Conservation (phyloP, 2,888 invertebrate species). For the Agrypnus murinus region DNA sequence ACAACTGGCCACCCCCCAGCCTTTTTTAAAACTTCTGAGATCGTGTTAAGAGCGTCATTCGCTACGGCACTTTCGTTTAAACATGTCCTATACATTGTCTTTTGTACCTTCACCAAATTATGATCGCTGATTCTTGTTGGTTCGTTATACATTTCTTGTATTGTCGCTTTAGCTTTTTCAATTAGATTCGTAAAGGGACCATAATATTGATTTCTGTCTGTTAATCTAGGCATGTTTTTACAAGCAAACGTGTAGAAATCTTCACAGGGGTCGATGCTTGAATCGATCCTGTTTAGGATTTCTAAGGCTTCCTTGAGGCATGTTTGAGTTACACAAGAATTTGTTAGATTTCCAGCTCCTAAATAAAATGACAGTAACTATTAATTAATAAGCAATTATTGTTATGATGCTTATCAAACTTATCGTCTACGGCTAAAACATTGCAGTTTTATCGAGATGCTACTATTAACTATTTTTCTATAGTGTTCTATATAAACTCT, state of each 20-base stretch:
- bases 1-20: slow-evolving; percentile 46
- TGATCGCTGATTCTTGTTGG: slow-evolving; percentile 51
- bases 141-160: slow-evolving; percentile 56
- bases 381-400: too few species aligned
- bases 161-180: slow-evolving; percentile 41
- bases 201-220: slow-evolving; percentile 26
- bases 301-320: slow-evolving; percentile 72
- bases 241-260: slow-evolving; percentile 60
- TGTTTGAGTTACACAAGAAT: background rate
- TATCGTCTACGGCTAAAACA: too few species aligned
- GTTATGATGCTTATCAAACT: too few species aligned
- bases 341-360: background rate
- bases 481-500: too few species aligned
- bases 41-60: slow-evolving; percentile 57
- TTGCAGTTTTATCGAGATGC: too few species aligned
- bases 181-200: slow-evolving; percentile 33
- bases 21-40: slow-evolving; percentile 49
- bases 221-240: slow-evolving; percentile 49
- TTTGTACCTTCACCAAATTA: slow-evolving; percentile 48
- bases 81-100: slow-evolving; percentile 63
- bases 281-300: slow-evolving; percentile 75
- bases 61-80: slow-evolving; percentile 64
- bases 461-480: too few species aligned
- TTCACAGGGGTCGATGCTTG: slow-evolving; percentile 53
- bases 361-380: too few species aligned